Percentiles rank a stretch among this genome's conserved stretches.
Evolutionary conservation across 2,113 vertebrate genomes (phyloP).

Genomic region (Dasyornis broadbenti): DNA sequence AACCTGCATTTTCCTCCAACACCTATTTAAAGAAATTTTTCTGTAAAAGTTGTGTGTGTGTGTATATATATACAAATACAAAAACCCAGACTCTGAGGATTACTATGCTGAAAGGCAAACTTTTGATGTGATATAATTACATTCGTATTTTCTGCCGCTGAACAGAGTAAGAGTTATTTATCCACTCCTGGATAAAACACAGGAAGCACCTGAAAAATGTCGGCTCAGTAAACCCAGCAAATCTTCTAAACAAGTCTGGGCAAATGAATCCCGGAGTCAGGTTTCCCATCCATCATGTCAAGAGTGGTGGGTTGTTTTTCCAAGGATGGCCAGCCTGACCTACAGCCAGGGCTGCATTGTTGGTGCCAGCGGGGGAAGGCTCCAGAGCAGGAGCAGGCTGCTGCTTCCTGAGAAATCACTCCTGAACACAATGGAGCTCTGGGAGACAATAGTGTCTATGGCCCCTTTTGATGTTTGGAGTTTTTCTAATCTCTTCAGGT

Average conservation of each 20-base stretch:
- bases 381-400: conserved; percentile 33
- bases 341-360: background rate
- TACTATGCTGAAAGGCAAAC: background rate
- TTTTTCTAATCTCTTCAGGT: conserved; percentile 22
- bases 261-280: background rate
- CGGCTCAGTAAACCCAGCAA: background rate
- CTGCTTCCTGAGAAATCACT: conserved; percentile 51
- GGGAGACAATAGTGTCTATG: background rate
- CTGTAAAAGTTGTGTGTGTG: background rate
- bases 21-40: background rate
- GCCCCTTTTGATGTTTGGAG: conserved; percentile 8
- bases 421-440: background rate
- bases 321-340: conserved; percentile 37
- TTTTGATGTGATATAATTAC: background rate
- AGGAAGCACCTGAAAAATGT: background rate
- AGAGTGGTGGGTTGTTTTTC: background rate
- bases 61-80: background rate
- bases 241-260: background rate
- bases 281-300: background rate
- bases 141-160: background rate
- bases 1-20: background rate
- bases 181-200: background rate
- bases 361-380: conserved; percentile 68
- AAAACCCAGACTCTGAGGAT: background rate
- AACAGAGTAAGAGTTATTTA: background rate